A percentile compares a stretch with the other conserved stretches of the same genome.
phyloP scores from a whole-genome alignment of 2,797 vertebrate species.

The Emydoidea blandingii region DNA sequence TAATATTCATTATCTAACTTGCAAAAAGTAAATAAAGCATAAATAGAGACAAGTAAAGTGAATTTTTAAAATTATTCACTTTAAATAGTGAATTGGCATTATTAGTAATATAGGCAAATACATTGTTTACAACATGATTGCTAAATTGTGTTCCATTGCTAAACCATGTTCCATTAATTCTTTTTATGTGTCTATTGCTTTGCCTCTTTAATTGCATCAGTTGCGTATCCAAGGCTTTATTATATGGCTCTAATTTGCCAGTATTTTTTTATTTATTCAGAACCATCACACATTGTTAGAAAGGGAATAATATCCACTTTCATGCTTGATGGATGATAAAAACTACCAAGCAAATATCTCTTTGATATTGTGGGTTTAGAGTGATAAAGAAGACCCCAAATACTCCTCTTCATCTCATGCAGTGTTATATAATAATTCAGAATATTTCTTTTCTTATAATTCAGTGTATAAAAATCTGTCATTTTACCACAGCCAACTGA shows the following conservation, averaged over 20 bases:
- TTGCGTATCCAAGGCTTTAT: conserved; percentile 56
- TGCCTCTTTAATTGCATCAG: conserved; percentile 41
- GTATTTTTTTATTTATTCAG: conserved; percentile 65
- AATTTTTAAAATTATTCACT: conserved; percentile 43
- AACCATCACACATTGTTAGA: conserved; percentile 60
- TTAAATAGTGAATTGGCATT: conserved; percentile 13
- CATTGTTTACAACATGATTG: conserved; percentile 20
- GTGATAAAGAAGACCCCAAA: conserved; percentile 42
- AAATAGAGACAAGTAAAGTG: conserved; percentile 18
- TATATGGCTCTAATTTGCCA: conserved; percentile 57
- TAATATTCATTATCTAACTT: not conserved
- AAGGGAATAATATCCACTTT: conserved; percentile 63
- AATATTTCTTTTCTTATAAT: not conserved
- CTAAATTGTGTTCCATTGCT: conserved; percentile 32
- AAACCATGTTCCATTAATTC: not conserved
- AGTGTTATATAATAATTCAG: not conserved
- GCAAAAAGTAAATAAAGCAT: conserved; percentile 22
- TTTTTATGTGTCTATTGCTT: conserved; percentile 34
- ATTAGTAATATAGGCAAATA: conserved; percentile 35
- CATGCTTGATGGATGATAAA: conserved; percentile 22
- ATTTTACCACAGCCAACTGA: not conserved
- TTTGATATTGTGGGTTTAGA: not conserved
- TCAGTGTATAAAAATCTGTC: not conserved
- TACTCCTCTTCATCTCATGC: not conserved
- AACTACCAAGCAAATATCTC: conserved; percentile 44